Percentiles rank a stretch among this genome's conserved stretches.
These are phyloP conservation scores for Reticulitermes lucifugus DNA, from an alignment of 2,888 invertebrate genomes.

Conservation along the genomic window DNA sequence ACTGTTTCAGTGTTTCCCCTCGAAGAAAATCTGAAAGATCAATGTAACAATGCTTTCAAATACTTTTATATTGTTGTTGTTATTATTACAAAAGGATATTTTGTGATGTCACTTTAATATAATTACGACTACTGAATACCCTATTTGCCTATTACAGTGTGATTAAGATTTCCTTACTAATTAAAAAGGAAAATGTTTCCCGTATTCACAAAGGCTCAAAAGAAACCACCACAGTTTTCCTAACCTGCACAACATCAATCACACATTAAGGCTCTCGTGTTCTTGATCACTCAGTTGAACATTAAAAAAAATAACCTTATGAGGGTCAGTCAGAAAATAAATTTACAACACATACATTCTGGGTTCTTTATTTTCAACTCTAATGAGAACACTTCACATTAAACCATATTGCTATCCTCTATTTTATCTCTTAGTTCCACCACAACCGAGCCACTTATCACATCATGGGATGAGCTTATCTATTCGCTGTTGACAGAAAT, in stretches of 20 bases:
- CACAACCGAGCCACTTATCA: too few relatives aligned
- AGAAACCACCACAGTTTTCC: background rate
- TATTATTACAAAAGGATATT: too few relatives aligned
- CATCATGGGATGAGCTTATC: too few relatives aligned
- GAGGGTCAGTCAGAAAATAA: too few relatives aligned
- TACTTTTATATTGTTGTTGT: background rate
- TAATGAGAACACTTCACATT: too few relatives aligned
- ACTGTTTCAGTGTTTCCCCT: slow-evolving; percentile 1
- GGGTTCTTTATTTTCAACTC: too few relatives aligned
- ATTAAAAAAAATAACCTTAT: background rate
- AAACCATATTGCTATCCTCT: too few relatives aligned
- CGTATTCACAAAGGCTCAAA: background rate
- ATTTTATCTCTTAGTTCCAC: too few relatives aligned
- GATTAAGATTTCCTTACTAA: slow-evolving; percentile 27
- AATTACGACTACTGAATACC: slow-evolving; percentile 22
- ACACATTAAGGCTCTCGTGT: slow-evolving; percentile 9
- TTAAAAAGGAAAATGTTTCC: slow-evolving; percentile 3
- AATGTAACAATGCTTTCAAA: background rate
- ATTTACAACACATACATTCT: too few relatives aligned
- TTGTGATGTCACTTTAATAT: background rate
- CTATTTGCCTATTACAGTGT: slow-evolving; percentile 16
- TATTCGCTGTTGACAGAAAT: too few relatives aligned
- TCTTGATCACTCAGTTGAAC: background rate
- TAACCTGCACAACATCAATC: background rate
- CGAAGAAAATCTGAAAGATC: background rate